Base-by-base conservation (phyloP, 2,888 invertebrate genomes). In the Scaptomyza flava region DNA sequence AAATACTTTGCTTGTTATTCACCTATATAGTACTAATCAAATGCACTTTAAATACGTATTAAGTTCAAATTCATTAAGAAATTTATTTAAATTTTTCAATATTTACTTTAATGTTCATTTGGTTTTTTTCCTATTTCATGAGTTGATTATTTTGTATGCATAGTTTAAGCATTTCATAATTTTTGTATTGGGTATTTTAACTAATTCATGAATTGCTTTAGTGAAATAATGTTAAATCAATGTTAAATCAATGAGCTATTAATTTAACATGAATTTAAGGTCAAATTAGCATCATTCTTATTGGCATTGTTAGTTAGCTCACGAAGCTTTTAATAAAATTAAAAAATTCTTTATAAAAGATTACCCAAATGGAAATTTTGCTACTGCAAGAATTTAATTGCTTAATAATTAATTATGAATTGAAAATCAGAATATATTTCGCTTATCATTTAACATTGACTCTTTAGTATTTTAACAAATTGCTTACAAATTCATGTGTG, bases 401-500 rank as follows among this genome's bases (percentile, higher is more conserved):
- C 12, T 12, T 14, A 27, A 5, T 14, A 41, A 56, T 51, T n/a
- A 20, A 14, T 31, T 27, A 41, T n/a, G 8, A 56, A 43, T 43
- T 31, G n/a, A 34, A 31, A 57, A 47, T 54, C n/a, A 0, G 27
- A 17, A 41, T 41, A 17, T 8, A 17, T 41, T 33, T 41, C 27
- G 33, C 38, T 54, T 27, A 20, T 33, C 45, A 46, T 59, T 41
- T 36, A 50, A 36, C 17, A 14, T 48, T 43, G 20, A 11, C 53
- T 17, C 17, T 17, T 17, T 1, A 17, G 17, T 17, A 54, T 38
- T 42, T 43, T 5, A 46, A 41, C 59, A 63, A 77, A 74, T 63
- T 60, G 63, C 47, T 57, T 27, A 36, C 62, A 77, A 74, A 77
- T 58, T 53, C n/a, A 20, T 46, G 30, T 30, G 42, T 56, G 46